Conservation (phyloP, 2,797 vertebrate species). For the Eulemur albifrons region DNA sequence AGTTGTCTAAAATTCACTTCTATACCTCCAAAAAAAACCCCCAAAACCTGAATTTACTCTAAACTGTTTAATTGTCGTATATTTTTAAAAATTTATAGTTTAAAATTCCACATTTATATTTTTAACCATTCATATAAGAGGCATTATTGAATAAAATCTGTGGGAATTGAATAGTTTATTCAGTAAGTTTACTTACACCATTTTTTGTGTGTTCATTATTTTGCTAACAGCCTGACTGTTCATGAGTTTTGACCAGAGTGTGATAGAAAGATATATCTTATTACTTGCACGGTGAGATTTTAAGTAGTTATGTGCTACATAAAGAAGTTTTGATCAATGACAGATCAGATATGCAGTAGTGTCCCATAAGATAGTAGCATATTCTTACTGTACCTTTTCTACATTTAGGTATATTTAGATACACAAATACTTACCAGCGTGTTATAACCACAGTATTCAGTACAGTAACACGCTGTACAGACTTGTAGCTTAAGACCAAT, state of each 20-base stretch:
- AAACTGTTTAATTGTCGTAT: not conserved
- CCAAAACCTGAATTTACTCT: not conserved
- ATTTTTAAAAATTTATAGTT: not conserved
- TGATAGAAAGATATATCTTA: not conserved
- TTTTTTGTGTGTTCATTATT: not conserved
- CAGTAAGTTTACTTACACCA: not conserved
- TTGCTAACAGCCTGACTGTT: not conserved
- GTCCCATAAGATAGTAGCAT: not conserved
- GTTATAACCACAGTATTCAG: not conserved
- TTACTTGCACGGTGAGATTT: not conserved
- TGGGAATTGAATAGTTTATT: not conserved
- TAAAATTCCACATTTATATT: not conserved
- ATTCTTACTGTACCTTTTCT: not conserved
- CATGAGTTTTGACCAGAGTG: not conserved
- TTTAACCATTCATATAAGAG: not conserved
- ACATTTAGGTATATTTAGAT: not conserved
- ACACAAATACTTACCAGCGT: not conserved
- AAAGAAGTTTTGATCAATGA: not conserved
- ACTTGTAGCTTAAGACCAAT: not conserved
- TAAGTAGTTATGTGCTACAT: not conserved
- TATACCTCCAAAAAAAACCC: not conserved
- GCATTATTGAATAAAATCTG: not conserved
- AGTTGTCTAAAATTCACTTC: slow-evolving; percentile 9
- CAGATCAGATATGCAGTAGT: not conserved
- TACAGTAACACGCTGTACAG: not conserved